Percentiles rank a stretch among this genome's conserved stretches.
These are phyloP conservation scores for Dorcus parallelipipedus DNA, from an alignment of 2,888 invertebrate genomes.

Conservation along the genomic window DNA sequence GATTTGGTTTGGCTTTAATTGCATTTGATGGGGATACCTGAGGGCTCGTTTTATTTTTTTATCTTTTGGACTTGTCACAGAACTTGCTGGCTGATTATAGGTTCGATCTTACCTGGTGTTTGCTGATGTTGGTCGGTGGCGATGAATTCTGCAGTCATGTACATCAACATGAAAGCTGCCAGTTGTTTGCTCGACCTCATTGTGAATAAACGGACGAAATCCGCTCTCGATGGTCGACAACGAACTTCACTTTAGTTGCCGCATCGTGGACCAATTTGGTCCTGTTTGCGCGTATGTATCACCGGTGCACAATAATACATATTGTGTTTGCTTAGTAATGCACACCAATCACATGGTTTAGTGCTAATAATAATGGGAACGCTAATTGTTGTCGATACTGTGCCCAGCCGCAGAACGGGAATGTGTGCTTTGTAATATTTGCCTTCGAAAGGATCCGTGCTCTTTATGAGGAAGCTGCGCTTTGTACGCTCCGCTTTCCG, in stretches of 20 bases:
- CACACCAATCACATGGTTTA: background rate
- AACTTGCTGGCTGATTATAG: too few species aligned
- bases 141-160: slow-evolving; percentile 4
- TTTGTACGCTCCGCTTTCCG: too few species aligned
- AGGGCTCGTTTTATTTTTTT: too few species aligned
- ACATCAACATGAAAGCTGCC: slow-evolving; percentile 11
- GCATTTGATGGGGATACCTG: too few species aligned
- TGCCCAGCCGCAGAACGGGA: too few species aligned
- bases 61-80: too few species aligned
- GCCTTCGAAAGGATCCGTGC: too few species aligned
- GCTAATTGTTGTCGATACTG: too few species aligned
- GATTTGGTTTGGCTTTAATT: too few species aligned
- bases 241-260: slow-evolving; percentile 12
- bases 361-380: background rate
- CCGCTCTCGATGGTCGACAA: slow-evolving; percentile 10
- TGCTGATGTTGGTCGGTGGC: slow-evolving; percentile 7
- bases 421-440: too few species aligned
- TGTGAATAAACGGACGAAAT: slow-evolving; percentile 9
- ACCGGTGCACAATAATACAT: slow-evolving; percentile 8
- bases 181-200: slow-evolving; percentile 20
- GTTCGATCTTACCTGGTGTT: slow-evolving; percentile 10
- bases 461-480: too few species aligned
- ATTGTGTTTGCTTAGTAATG: slow-evolving; percentile 2
- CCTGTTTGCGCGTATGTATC: slow-evolving; percentile 14
- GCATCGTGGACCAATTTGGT: slow-evolving; percentile 19